Percentiles rank a stretch among this genome's conserved stretches.
These are phyloP conservation scores for Naso thynnoides DNA, from an alignment of 2,797 vertebrate species.

Conservation along the genomic window DNA sequence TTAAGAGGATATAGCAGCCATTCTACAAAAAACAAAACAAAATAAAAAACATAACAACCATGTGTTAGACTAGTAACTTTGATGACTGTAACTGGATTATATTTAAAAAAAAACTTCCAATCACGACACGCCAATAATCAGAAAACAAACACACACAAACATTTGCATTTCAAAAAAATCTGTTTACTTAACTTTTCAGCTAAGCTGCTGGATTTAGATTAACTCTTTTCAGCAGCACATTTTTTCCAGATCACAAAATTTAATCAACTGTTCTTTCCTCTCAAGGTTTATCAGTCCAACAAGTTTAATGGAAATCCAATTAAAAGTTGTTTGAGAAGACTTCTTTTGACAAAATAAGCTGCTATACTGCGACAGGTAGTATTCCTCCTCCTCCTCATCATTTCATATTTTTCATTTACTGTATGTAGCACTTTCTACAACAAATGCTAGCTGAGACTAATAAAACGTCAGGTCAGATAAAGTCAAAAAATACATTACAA, in stretches of 20 bases:
- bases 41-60: neutral
- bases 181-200: neutral
- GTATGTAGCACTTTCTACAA: neutral
- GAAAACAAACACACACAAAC: constrained; percentile 1
- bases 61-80: neutral
- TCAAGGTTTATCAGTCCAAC: constrained; percentile 20
- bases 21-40: neutral
- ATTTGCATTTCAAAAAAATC: neutral
- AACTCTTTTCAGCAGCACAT: constrained; percentile 5
- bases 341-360: constrained; percentile 16
- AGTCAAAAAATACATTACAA: neutral
- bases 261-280: constrained; percentile 21
- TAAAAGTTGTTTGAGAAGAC: constrained; percentile 19
- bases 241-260: constrained; percentile 22
- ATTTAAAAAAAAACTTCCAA: neutral
- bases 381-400: neutral
- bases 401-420: neutral
- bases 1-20: neutral
- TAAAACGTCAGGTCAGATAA: neutral
- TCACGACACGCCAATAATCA: neutral
- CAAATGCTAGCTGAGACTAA: neutral
- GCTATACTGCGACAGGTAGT: neutral
- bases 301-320: constrained; percentile 41
- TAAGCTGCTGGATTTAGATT: neutral
- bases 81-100: neutral